These are phyloP conservation scores for Neolamprologus sp. DNA, from an alignment of 2,113 vertebrate genomes.

Conservation along the genomic window DNA sequence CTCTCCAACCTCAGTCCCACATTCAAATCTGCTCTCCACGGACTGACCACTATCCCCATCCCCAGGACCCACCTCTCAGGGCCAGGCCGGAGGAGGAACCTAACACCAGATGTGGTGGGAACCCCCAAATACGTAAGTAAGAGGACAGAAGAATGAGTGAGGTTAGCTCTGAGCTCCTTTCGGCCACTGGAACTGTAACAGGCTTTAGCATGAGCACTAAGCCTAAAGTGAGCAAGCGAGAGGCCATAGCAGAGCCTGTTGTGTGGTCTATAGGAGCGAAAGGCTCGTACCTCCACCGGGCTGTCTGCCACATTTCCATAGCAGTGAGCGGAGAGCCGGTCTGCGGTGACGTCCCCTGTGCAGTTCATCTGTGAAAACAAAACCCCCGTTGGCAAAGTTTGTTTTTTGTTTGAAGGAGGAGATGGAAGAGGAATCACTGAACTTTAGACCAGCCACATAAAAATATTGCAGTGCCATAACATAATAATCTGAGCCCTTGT, in stretches of 20 bases:
- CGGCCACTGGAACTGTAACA: background rate
- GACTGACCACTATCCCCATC: background rate
- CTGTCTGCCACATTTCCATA: constrained; percentile 48
- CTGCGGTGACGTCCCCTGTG: constrained; percentile 52
- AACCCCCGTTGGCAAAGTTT: constrained; percentile 44
- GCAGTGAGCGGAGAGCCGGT: constrained; percentile 71
- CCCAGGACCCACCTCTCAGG: constrained; percentile 1
- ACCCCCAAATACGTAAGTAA: constrained; percentile 12
- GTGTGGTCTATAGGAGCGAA: constrained; percentile 38
- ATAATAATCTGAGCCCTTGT: constrained; percentile 4
- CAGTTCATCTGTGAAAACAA: constrained; percentile 81
- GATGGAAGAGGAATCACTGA: background rate
- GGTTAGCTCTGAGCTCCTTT: constrained; percentile 32
- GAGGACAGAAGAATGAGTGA: background rate
- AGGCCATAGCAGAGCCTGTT: constrained; percentile 24
- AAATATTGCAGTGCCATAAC: background rate
- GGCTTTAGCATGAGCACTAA: constrained; percentile 24
- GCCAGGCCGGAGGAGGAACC: constrained; percentile 10
- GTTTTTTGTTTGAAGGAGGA: constrained; percentile 37
- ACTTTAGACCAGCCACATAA: background rate
- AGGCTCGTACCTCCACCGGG: constrained; percentile 70
- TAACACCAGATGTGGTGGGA: constrained; percentile 7
- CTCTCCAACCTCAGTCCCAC: constrained; percentile 21
- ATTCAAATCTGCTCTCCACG: background rate
- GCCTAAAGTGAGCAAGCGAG: background rate